Conservation (phyloP, 2,797 vertebrate genomes). For the Selene dorsalis region DNA sequence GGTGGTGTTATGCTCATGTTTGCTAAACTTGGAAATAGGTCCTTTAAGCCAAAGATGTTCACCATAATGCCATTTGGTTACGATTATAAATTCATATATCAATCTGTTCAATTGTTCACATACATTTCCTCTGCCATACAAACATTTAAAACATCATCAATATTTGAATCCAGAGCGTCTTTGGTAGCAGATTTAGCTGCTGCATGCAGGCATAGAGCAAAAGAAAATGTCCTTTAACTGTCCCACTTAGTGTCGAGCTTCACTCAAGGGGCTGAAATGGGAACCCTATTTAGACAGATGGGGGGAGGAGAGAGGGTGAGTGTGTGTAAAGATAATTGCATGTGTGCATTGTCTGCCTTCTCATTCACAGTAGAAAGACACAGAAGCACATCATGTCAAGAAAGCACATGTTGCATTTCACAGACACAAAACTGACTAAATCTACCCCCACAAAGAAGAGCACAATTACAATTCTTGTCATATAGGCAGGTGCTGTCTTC, state of each 20-base stretch:
- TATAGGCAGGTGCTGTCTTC: not conserved
- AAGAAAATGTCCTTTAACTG: conserved; percentile 77
- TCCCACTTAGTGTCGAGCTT: conserved; percentile 76
- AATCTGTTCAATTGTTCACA: no score
- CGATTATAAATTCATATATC: no score
- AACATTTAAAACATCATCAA: conserved; percentile 11
- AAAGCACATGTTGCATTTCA: conserved; percentile 32
- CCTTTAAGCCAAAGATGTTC: no score
- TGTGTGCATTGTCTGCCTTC: conserved; percentile 21
- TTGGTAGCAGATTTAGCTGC: conserved; percentile 12
- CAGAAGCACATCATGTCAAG: conserved; percentile 7
- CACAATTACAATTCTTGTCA: not conserved
- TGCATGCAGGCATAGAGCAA: conserved; percentile 9
- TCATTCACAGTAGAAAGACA: conserved; percentile 8
- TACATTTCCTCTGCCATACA: not conserved
- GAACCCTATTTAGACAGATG: conserved; percentile 70
- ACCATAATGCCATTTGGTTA: no score
- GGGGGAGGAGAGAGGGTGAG: conserved; percentile 8
- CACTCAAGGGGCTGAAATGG: conserved; percentile 75
- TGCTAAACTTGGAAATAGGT: no score
- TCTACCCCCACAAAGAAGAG: not conserved
- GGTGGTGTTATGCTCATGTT: no score
- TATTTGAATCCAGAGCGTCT: conserved; percentile 27
- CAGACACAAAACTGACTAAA: conserved; percentile 17
- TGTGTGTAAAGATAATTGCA: conserved; percentile 33